A percentile compares a stretch with the other conserved stretches of the same genome.
phyloP scores from a whole-genome alignment of 1,140 invertebrate species.

The Macrobrachium rosenbergii region DNA sequence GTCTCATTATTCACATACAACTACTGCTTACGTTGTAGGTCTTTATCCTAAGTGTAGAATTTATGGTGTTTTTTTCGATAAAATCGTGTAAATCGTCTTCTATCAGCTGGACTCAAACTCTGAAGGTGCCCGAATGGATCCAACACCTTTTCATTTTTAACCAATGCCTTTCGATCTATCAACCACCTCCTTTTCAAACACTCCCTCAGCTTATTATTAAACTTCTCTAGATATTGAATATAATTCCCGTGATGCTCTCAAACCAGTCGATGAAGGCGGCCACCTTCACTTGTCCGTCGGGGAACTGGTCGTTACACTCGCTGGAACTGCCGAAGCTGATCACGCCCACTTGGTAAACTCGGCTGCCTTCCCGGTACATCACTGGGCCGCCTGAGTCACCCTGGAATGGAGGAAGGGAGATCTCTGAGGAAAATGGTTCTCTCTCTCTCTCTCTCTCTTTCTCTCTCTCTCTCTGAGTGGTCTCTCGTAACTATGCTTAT shows the following conservation, averaged over 20 bases:
- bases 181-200: too few species aligned
- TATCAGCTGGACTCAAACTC: too few species aligned
- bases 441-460: not conserved
- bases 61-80: too few species aligned
- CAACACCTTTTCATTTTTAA: too few species aligned
- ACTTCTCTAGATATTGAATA: not conserved
- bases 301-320: constrained; percentile 1
- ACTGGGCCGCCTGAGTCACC: not conserved
- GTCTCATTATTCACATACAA: too few species aligned
- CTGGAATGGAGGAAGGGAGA: not conserved
- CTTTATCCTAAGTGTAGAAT: too few species aligned
- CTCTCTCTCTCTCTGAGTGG: not conserved
- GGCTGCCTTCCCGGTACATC: not conserved
- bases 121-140: too few species aligned
- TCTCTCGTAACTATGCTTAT: too few species aligned
- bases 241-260: not conserved
- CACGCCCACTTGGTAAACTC: not conserved
- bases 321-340: not conserved
- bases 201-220: too few species aligned
- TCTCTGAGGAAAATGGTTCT: not conserved
- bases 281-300: not conserved
- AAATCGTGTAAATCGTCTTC: too few species aligned
- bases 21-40: too few species aligned
- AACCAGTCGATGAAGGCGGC: constrained; percentile 23
- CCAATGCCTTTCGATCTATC: too few species aligned